Evolutionary conservation across 92 coral and sea anemone species (phyloP).

Genomic region (Epizoanthus scotinus): DNA sequence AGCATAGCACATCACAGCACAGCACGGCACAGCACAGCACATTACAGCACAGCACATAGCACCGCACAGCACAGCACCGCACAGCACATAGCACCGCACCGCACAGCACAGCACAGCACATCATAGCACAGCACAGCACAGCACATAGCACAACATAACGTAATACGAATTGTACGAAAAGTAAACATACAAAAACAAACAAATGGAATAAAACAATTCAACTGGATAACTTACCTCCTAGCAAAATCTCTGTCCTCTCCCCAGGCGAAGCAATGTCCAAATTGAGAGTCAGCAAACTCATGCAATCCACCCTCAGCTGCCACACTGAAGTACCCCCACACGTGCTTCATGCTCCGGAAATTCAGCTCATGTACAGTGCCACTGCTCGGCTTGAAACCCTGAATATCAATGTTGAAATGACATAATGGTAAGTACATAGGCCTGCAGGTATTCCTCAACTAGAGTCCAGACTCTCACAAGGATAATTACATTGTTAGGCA

Average conservation of each 20-base stretch:
- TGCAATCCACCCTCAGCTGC: constrained; percentile 99
- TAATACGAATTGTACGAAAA: not conserved
- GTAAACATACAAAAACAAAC: not conserved
- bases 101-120: too few species aligned
- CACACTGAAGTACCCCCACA: constrained; percentile 99
- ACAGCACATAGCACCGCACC: too few species aligned
- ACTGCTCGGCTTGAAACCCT: constrained; percentile 99
- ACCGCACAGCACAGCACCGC: too few species aligned
- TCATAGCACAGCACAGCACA: too few species aligned
- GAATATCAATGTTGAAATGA: constrained; percentile 6
- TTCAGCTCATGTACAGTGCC: constrained; percentile 96
- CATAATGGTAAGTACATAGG: not conserved
- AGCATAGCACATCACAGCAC: too few species aligned
- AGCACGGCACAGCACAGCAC: too few species aligned
- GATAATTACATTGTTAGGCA: too few species aligned
- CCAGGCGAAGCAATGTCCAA: constrained; percentile 99
- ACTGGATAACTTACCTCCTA: constrained; percentile 64
- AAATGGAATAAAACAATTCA: not conserved
- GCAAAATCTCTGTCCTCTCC: constrained; percentile 99
- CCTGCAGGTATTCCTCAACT: not conserved
- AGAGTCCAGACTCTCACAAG: not conserved
- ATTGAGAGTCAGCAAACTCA: constrained; percentile 98
- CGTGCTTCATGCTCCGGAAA: constrained; percentile 95
- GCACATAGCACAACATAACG: not conserved
- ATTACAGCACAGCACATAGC: too few species aligned